Evolutionary conservation across 1,140 invertebrate genomes (phyloP).

Genomic region (Solenopsis invicta): DNA sequence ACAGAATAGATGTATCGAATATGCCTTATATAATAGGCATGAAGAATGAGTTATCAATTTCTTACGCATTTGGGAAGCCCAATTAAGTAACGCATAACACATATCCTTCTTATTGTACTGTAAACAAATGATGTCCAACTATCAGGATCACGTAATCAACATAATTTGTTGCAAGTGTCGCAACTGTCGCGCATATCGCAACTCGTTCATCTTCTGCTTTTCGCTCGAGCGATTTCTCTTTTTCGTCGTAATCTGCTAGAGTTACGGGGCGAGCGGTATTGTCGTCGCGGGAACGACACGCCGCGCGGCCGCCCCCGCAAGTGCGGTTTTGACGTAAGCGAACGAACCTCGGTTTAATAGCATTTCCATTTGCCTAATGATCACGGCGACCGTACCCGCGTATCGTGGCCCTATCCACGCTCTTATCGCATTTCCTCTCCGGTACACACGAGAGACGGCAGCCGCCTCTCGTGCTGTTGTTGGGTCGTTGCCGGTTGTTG

Average conservation of each 20-base stretch:
- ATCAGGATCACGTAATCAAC: neutral
- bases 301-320: constrained; percentile 71
- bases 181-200: neutral
- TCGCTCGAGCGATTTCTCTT: constrained; percentile 59
- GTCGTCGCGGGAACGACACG: constrained; percentile 40
- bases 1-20: too few species aligned
- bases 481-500: constrained; percentile 76
- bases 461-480: constrained; percentile 51
- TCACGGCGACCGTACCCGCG: constrained; percentile 73
- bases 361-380: constrained; percentile 85
- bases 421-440: constrained; percentile 86
- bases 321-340: constrained; percentile 79
- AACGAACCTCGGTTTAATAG: constrained; percentile 79
- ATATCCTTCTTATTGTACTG: neutral
- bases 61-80: neutral
- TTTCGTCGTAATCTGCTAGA: constrained; percentile 70
- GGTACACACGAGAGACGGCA: constrained; percentile 79
- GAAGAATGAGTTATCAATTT: neutral
- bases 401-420: constrained; percentile 75
- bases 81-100: neutral
- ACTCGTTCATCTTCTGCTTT: constrained; percentile 56
- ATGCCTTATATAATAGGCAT: too few species aligned
- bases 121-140: neutral
- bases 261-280: constrained; percentile 17
- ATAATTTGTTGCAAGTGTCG: constrained; percentile 28